Evolutionary conservation across 2,113 vertebrate genomes (phyloP), one percentile per base, ranked within the genome.

Genomic region (Onychostoma macrolepis): DNA sequence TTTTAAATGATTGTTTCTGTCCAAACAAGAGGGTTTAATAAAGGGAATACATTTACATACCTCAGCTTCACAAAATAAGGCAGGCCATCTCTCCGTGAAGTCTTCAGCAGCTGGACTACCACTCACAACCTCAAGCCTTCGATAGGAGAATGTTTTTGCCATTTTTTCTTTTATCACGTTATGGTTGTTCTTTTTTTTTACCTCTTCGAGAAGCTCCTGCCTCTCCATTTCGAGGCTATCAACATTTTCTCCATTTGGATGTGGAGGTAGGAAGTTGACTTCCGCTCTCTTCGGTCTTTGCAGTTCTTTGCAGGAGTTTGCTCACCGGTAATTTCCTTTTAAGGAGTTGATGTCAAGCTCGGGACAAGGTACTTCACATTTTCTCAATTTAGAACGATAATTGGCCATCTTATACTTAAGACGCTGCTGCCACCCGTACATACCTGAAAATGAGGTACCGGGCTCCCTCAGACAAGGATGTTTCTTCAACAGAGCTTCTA

Each of bases 191-290:
- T 43, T 43, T 43, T 43, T 43, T 43, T 43, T 43, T 43, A 43
- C 41, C 41, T 43, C 41, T 1, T 43, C 41, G 41, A 43, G 41
- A 43, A 43, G 41, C 7, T 8, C 41, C 41, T 43, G 41, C 41
- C 41, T 43, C 9, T 43, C 41, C 41, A 43, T 43, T 43, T 43
- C 41, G 10, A 43, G 41, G 41, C 41, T 43, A 43, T 43, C 41
- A 43, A 43, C 41, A 43, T 43, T 92, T 86, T 90, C 87, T 84
- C 88, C 88, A 85, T 48, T 84, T 87, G 84, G 91, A 78, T 90
- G 85, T 88, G 89, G 90, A 69, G 90, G 86, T 75, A 92, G 89
- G 69, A 38, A 90, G 74, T 92, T 92, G 0, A 91, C 90, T 67
- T 89, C 89, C 19, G 89, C 90, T 61, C 63, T 90, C 80, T 90